Percentiles rank a stretch among this genome's conserved stretches.
phyloP scores from a whole-genome alignment of 2,888 invertebrate genomes.

The Venusia cambrica region DNA sequence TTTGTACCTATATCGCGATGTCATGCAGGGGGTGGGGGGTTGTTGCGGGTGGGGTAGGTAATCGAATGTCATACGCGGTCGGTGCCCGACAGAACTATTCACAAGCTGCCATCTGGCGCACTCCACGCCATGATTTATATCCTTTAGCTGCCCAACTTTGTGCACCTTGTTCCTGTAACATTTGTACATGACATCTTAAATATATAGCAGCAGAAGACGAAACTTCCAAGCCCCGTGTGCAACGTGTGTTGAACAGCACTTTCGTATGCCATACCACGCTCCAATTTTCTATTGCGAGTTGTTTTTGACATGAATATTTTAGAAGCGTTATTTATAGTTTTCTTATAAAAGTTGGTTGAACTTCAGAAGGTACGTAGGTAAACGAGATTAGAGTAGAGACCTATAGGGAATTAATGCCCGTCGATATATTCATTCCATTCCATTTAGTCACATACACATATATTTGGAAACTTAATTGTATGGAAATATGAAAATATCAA shows the following conservation, averaged over 20 bases:
- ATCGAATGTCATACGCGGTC: conserved; percentile 75
- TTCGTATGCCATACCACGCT: background rate
- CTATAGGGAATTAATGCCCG: no score
- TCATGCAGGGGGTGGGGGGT: conserved; percentile 13
- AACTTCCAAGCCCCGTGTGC: conserved; percentile 29
- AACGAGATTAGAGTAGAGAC: no score
- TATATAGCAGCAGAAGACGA: conserved; percentile 52
- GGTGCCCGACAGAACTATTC: conserved; percentile 64
- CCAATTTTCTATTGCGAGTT: no score
- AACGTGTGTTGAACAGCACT: conserved; percentile 1
- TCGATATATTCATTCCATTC: no score
- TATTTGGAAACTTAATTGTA: no score
- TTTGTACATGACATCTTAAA: conserved; percentile 71
- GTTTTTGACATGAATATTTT: no score
- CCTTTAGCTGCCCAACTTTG: conserved; percentile 69
- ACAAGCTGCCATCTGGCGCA: conserved; percentile 58
- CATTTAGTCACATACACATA: no score
- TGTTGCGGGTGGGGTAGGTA: conserved; percentile 42
- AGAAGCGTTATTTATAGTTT: no score
- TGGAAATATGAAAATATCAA: no score
- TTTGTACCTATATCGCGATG: conserved; percentile 25
- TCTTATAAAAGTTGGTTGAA: no score
- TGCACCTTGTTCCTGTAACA: conserved; percentile 73
- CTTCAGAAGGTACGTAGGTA: no score
- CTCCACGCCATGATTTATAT: conserved; percentile 68